phyloP scores from a whole-genome alignment of 2,888 invertebrate species.

The Spatulosminthurus flaviceps region DNA sequence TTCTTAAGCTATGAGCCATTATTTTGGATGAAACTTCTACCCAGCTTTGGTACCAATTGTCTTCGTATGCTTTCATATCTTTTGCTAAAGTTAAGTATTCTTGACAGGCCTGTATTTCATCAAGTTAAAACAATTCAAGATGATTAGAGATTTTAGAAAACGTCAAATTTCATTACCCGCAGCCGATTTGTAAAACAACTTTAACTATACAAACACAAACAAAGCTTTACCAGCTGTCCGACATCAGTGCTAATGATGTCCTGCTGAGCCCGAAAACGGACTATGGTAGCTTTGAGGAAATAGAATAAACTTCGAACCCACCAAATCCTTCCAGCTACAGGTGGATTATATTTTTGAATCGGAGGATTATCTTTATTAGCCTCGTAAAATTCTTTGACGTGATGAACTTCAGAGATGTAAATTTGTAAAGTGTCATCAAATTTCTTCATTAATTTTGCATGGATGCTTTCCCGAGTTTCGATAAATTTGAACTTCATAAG shows the following conservation, averaged over 20 bases:
- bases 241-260: slow-evolving; percentile 77
- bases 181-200: too few relatives aligned
- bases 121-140: too few relatives aligned
- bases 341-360: slow-evolving; percentile 78
- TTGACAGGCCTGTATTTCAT: slow-evolving; percentile 75
- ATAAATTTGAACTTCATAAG: slow-evolving; percentile 82
- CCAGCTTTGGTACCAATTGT: slow-evolving; percentile 78
- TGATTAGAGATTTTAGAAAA: too few relatives aligned
- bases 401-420: slow-evolving; percentile 82
- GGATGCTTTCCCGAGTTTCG: slow-evolving; percentile 78
- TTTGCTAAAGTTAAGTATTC: slow-evolving; percentile 81
- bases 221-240: slow-evolving; percentile 71
- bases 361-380: slow-evolving; percentile 71
- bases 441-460: slow-evolving; percentile 78
- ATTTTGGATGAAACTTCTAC: slow-evolving; percentile 72
- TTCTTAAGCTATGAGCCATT: slow-evolving; percentile 76
- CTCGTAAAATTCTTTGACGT: slow-evolving; percentile 76
- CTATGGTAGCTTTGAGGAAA: slow-evolving; percentile 80
- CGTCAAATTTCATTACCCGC: too few relatives aligned
- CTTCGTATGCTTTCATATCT: slow-evolving; percentile 79
- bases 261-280: slow-evolving; percentile 80
- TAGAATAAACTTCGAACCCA: slow-evolving; percentile 85
- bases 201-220: too few relatives aligned
- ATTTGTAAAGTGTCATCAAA: slow-evolving; percentile 86
- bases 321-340: slow-evolving; percentile 83